A percentile compares a stretch with the other conserved stretches of the same genome.
These are phyloP conservation scores for Drosophila takahashii DNA, from an alignment of 1,140 invertebrate genomes.

Conservation along the genomic window DNA sequence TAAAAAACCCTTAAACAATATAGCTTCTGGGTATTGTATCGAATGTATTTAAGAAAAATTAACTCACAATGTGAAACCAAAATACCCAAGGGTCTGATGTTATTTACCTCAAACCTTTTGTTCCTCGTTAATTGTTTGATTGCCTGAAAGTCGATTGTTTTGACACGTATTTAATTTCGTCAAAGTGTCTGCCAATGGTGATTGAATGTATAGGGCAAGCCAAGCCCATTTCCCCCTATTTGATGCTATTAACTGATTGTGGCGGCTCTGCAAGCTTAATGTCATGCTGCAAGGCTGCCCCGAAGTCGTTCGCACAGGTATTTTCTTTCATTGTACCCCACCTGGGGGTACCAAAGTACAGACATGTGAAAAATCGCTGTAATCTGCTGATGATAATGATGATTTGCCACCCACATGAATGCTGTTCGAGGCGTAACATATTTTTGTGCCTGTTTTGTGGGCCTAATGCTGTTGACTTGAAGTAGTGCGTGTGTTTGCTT, in stretches of 20 bases:
- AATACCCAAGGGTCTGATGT: not conserved
- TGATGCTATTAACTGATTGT: constrained; percentile 51
- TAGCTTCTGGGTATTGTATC: not conserved
- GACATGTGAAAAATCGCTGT: constrained; percentile 56
- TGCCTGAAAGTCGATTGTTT: constrained; percentile 33
- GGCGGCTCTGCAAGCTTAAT: constrained; percentile 51
- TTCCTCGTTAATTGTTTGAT: constrained; percentile 35
- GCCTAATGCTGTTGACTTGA: constrained; percentile 39
- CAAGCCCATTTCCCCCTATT: constrained; percentile 16
- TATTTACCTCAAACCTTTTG: constrained; percentile 10
- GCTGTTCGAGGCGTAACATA: constrained; percentile 32
- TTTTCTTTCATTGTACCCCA: constrained; percentile 54
- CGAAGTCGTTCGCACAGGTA: constrained; percentile 48
- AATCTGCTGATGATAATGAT: constrained; percentile 33
- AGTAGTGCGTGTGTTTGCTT: constrained; percentile 36
- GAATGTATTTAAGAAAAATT: constrained; percentile 14
- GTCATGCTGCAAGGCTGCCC: constrained; percentile 69
- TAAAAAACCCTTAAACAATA: not conserved
- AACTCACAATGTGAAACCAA: not conserved
- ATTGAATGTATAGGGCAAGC: constrained; percentile 17
- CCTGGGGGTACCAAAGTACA: constrained; percentile 13
- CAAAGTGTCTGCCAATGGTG: constrained; percentile 22
- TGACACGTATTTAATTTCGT: constrained; percentile 46
- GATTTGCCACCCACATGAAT: constrained; percentile 37
- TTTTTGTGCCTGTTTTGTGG: constrained; percentile 39